Percentiles rank a stretch among this genome's conserved stretches.
Conservation (phyloP, 2,113 vertebrate genomes). For the Burhinus bistriatus region DNA sequence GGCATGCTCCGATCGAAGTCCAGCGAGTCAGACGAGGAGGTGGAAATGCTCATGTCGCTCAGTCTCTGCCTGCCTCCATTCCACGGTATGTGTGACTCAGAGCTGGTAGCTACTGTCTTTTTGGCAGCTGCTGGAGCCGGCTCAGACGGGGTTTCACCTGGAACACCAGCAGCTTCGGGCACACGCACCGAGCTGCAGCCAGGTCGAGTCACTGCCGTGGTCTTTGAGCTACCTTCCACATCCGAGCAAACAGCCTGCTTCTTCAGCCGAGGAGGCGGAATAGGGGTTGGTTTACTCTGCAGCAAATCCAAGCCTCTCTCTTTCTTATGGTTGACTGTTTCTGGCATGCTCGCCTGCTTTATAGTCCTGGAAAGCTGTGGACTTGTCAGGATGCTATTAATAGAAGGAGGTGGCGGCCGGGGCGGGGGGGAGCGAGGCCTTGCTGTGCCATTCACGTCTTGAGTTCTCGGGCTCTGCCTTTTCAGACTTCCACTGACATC, state of each 20-base stretch:
- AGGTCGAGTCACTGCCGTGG: not conserved
- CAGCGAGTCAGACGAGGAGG: slow-evolving; percentile 91
- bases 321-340: slow-evolving; percentile 70
- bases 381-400: slow-evolving; percentile 74
- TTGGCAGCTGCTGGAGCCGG: slow-evolving; percentile 23
- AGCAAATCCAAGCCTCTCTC: slow-evolving; percentile 65
- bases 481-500: slow-evolving; percentile 70
- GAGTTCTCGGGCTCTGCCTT: slow-evolving; percentile 53
- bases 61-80: slow-evolving; percentile 80
- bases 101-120: slow-evolving; percentile 1
- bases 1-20: slow-evolving; percentile 85
- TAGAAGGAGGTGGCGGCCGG: slow-evolving; percentile 80
- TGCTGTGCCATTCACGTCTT: slow-evolving; percentile 68
- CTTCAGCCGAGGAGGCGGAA: slow-evolving; percentile 80
- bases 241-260: slow-evolving; percentile 77
- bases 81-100: slow-evolving; percentile 68
- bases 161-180: slow-evolving; percentile 66
- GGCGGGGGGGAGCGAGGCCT: slow-evolving; percentile 78
- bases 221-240: slow-evolving; percentile 56
- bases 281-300: slow-evolving; percentile 70
- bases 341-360: slow-evolving; percentile 79
- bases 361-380: slow-evolving; percentile 72
- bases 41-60: slow-evolving; percentile 93
- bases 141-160: slow-evolving; percentile 69
- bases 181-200: not conserved